Evolutionary conservation across 2,888 invertebrate species (phyloP).

Genomic region (Drosophila tripunctata): DNA sequence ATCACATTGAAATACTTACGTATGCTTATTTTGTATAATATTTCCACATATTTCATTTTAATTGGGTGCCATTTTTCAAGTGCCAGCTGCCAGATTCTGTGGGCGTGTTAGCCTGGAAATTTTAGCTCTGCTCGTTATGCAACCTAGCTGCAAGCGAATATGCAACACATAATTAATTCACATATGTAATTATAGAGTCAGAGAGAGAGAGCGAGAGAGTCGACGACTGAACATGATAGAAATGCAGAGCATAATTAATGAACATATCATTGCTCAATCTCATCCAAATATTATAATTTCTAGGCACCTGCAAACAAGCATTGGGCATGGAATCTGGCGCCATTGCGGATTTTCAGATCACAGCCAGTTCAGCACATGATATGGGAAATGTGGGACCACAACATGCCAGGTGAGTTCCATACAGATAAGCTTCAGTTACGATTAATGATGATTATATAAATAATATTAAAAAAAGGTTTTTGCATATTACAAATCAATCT

Average conservation of each 20-base stretch:
- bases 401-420: slow-evolving; percentile 89
- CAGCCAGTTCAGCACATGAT: slow-evolving; percentile 92
- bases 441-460: no score
- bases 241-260: slow-evolving; percentile 26
- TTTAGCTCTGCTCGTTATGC: slow-evolving; percentile 46
- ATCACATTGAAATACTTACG: slow-evolving; percentile 8
- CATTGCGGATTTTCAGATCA: slow-evolving; percentile 91
- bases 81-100: slow-evolving; percentile 44
- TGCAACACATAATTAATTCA: slow-evolving; percentile 50
- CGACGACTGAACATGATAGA: background rate
- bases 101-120: slow-evolving; percentile 40
- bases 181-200: slow-evolving; percentile 29
- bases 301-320: slow-evolving; percentile 89
- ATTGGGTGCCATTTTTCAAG: slow-evolving; percentile 56
- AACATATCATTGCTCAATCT: slow-evolving; percentile 18
- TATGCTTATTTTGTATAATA: slow-evolving; percentile 50
- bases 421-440: no score
- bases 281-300: slow-evolving; percentile 33
- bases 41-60: slow-evolving; percentile 62
- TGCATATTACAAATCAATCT: no score
- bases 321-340: slow-evolving; percentile 93
- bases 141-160: slow-evolving; percentile 44
- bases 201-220: background rate
- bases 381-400: slow-evolving; percentile 92
- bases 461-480: background rate